Evolutionary conservation across 2,797 vertebrate genomes (phyloP).

Genomic region (Amazonetta brasiliensis): DNA sequence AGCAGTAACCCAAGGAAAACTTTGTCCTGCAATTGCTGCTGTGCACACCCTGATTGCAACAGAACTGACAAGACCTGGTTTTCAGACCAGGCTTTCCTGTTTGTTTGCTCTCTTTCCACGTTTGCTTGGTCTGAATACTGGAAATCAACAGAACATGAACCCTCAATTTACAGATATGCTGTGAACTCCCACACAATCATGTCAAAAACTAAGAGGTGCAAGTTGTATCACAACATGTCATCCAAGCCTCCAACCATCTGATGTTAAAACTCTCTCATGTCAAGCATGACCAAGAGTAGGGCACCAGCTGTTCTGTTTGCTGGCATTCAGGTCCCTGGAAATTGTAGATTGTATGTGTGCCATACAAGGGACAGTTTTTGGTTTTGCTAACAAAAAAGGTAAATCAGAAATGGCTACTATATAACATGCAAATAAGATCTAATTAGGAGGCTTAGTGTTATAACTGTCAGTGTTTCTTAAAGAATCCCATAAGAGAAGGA

Average conservation of each 20-base stretch:
- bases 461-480: background rate
- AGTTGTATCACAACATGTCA: background rate
- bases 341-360: background rate
- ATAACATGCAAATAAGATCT: background rate
- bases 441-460: background rate
- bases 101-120: background rate
- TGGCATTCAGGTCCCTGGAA: background rate
- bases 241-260: background rate
- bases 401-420: background rate
- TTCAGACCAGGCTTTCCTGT: background rate
- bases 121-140: background rate
- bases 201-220: background rate
- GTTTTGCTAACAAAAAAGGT: background rate
- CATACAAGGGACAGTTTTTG: background rate
- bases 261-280: background rate
- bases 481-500: background rate
- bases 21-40: background rate
- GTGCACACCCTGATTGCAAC: background rate
- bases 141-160: background rate
- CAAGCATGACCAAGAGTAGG: background rate
- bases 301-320: background rate
- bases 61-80: background rate
- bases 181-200: background rate
- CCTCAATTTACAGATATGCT: background rate
- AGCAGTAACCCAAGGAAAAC: background rate